Base-by-base conservation (phyloP, 2,797 vertebrate species). In the Sciurus vulgaris region DNA sequence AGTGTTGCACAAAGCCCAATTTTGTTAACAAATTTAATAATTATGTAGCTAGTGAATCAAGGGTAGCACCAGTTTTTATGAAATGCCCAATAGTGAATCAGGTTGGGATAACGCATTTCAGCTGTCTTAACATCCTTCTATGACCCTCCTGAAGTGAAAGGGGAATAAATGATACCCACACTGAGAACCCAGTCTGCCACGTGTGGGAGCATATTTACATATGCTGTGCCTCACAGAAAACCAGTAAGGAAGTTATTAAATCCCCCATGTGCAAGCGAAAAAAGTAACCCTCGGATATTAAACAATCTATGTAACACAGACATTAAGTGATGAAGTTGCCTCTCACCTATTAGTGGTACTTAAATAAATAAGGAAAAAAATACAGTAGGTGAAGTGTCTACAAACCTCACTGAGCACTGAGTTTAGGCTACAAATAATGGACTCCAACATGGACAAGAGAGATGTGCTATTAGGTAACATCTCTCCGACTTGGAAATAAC, bases 21-120 rank as follows among this genome's bases (percentile, higher is more conserved):
- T 84, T 86, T 89, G 35, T 54, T 84, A 91, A 76, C 79, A 83
- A 73, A 61, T 91, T 49, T 81, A 90, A 79, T 77, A 79, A 67
- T 91, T 18, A 86, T 24, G 14, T 22, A 67, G 38, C 20, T 85
- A 70, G 38, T 84, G 77, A 87, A 81, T 87, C 35, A 93, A 92
- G 8, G 63, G 5, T n/a, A 73, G 72, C 65, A 3, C 7, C 54
- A 51, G 13, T 51, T 51, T 51, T 38, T 38, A 38, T 38, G 38
- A 38, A 38, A 38, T 38, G 38, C 5, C 38, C 38, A 38, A 38
- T 4, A 4, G 38, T 38, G 38, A 38, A 38, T 38, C 38, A 38
- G 38, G 38, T 38, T 38, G 54, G 33, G 47, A 47, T 22, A 76
- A 47, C 17, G 12, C 13, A 73, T 4, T 79, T 72, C 38, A 54